Base-by-base conservation (phyloP, 2,888 invertebrate genomes). In the Nomada fucata region DNA sequence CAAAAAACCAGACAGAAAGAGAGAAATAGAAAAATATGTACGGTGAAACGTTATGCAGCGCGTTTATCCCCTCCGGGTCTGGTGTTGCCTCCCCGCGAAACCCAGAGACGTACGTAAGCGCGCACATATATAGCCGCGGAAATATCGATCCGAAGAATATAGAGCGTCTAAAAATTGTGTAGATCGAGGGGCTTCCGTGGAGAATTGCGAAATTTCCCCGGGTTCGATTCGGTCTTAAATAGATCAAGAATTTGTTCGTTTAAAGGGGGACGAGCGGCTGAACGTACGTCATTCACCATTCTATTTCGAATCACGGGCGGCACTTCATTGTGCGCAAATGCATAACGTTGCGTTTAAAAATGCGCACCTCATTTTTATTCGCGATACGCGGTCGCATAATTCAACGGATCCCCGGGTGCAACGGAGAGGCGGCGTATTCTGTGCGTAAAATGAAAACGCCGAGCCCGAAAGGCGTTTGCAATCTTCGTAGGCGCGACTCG, bases 1-100 rank as follows among this genome's bases (percentile, higher is more conserved):
- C 59, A 77, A 74, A 53, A 65, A 76, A 44, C 2, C n/a, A 13
- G 4, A 26, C 3, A n/a, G n/a, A 44, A 18, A 59, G 60, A 44
- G n/a, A 61, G 5, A 36, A 36, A 36, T 36, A 36, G 36, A 36
- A 36, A 36, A 36, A 36, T 36, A 36, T 42, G 15, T 29, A 44
- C 50, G 60, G 29, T 23, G 60, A 47, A 73, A 59, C 52, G 52
- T 52, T 60, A 44, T 55, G 15, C 53, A 2, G 26, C 15, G 68
- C 52, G 47, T 23, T 42, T 57, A 20, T 63, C 23, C 72, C 26
- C 29, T 9, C 26, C 13, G 59, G 11, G 15, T 55, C 15, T 29
- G 29, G 23, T 23, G 26, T 57, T n/a, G 18, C 9, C 18, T 20
- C 15, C 18, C 10, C 63, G n/a, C 53, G n/a, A 67, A 67, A 47